Conservation (phyloP, 2,797 vertebrate species). For the Sternotherus odoratus region DNA sequence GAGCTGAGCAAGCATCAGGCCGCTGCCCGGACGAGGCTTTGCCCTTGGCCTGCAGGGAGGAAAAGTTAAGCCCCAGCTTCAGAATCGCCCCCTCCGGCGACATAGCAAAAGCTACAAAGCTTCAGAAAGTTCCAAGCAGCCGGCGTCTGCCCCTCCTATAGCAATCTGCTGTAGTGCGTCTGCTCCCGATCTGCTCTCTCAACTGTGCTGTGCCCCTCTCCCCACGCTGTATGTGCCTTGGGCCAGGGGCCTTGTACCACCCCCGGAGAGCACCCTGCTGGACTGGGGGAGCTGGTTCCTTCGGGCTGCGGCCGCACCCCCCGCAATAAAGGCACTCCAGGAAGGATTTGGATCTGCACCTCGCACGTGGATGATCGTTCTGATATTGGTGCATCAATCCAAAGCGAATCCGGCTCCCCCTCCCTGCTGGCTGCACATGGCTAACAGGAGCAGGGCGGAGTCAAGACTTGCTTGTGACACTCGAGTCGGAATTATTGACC, state of each 20-base stretch:
- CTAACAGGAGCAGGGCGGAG: neutral
- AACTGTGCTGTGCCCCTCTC: neutral
- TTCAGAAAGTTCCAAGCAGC: neutral
- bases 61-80: neutral
- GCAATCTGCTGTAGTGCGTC: no score
- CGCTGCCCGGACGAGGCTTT: neutral
- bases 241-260: neutral
- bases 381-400: neutral
- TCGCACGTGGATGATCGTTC: neutral
- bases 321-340: rapidly evolving
- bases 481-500: neutral
- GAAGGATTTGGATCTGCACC: neutral
- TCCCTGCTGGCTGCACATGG: neutral
- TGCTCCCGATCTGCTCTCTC: neutral
- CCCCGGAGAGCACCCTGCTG: neutral
- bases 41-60: neutral
- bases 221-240: neutral
- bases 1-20: neutral
- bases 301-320: neutral
- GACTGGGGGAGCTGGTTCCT: rapidly evolving
- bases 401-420: neutral
- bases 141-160: no score
- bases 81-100: rapidly evolving
- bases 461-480: neutral
- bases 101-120: neutral